Conservation (phyloP, 2,888 invertebrate species). For the Argyresthia goedartella region DNA sequence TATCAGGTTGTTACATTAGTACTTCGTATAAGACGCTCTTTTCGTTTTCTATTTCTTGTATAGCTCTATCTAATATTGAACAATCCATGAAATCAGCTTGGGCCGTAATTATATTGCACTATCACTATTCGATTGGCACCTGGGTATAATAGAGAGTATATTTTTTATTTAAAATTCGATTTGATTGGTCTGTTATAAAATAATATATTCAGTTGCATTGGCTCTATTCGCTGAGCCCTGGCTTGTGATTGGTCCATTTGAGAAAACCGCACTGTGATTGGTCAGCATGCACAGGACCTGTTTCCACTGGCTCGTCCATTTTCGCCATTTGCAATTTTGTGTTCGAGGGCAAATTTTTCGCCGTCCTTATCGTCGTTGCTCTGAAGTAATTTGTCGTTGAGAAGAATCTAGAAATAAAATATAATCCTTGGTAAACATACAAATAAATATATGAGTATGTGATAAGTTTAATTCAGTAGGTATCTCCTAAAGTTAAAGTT, state of each 20-base stretch:
- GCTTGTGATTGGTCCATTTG: neutral
- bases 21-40: no score
- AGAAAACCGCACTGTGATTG: constrained; percentile 20
- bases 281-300: constrained; percentile 75
- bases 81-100: no score
- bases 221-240: neutral
- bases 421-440: neutral
- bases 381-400: constrained; percentile 82
- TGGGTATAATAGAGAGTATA: neutral
- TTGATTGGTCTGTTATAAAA: constrained; percentile 2
- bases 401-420: constrained; percentile 73
- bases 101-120: no score
- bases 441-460: constrained; percentile 2
- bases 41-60: no score
- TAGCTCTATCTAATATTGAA: no score
- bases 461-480: neutral
- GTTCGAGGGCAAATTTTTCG: constrained; percentile 77
- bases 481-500: neutral
- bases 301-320: constrained; percentile 46
- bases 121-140: no score
- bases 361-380: constrained; percentile 77
- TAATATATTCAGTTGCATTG: neutral
- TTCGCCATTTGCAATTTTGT: constrained; percentile 61
- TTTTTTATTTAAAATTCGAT: neutral
- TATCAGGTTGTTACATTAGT: no score